A percentile compares a stretch with the other conserved stretches of the same genome.
These are phyloP conservation scores for Gymnosoma rotundatum DNA, from an alignment of 2,888 invertebrate genomes.

Conservation along the genomic window DNA sequence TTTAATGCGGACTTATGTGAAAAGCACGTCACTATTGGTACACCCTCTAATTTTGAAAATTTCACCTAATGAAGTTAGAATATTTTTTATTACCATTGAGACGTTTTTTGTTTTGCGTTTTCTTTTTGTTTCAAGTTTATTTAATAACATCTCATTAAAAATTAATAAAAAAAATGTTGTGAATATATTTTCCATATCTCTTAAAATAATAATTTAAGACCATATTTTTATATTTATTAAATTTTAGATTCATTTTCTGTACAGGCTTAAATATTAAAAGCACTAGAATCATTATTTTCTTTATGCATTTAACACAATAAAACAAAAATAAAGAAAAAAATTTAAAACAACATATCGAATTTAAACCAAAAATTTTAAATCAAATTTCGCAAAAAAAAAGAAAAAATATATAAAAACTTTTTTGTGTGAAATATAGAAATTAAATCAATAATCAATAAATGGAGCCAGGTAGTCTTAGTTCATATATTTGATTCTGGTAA, in stretches of 20 bases:
- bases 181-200: constrained; percentile 68
- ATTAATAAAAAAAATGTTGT: constrained; percentile 34
- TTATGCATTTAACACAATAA: not conserved
- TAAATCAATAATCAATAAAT: not conserved
- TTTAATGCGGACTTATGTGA: no score
- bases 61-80: no score
- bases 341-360: constrained; percentile 79
- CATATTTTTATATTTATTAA: not conserved
- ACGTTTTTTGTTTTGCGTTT: not conserved
- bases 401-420: constrained; percentile 2
- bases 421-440: constrained; percentile 24
- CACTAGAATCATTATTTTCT: constrained; percentile 1
- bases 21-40: no score
- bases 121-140: not conserved
- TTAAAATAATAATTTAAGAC: constrained; percentile 21
- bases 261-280: constrained; percentile 20
- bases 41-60: no score
- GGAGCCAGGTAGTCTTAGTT: no score
- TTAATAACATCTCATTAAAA: not conserved
- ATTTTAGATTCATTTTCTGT: constrained; percentile 4
- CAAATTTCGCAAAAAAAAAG: constrained; percentile 29
- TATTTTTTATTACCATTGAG: no score
- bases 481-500: no score
- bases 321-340: constrained; percentile 5
- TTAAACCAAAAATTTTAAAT: constrained; percentile 75